Percentiles rank a stretch among this genome's conserved stretches.
phyloP scores from a whole-genome alignment of 1,140 invertebrate species.

The Cherax destructor region DNA sequence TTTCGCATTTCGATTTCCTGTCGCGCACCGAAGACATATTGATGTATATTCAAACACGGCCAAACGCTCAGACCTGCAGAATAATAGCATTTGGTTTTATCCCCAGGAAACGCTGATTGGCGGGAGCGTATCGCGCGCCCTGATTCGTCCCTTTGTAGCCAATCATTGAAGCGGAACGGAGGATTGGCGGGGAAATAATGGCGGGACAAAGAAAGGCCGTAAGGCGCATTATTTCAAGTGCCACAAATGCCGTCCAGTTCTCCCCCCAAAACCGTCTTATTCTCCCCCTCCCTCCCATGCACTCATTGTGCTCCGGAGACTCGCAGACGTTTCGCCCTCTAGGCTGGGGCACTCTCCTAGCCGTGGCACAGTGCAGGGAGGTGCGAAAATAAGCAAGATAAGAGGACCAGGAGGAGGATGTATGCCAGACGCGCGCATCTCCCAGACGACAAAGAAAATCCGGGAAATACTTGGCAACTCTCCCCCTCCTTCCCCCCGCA shows the following conservation, averaged over 20 bases:
- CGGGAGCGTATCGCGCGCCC: conserved; percentile 66
- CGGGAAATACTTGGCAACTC: conserved; percentile 45
- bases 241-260: conserved; percentile 28
- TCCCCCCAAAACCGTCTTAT: background rate
- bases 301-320: conserved; percentile 6
- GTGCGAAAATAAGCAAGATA: conserved; percentile 5
- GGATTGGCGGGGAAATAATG: conserved; percentile 71
- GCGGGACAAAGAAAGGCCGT: conserved; percentile 54
- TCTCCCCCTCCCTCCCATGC: background rate
- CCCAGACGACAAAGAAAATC: conserved; percentile 20
- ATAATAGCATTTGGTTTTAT: conserved; percentile 72
- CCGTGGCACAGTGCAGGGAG: background rate
- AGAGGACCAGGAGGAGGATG: conserved; percentile 8
- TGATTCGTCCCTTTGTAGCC: conserved; percentile 71
- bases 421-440: background rate
- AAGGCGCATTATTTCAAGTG: conserved; percentile 70
- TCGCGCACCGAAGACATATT: conserved; percentile 37
- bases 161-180: conserved; percentile 71
- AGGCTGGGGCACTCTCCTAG: background rate
- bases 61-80: conserved; percentile 70
- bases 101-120: conserved; percentile 69
- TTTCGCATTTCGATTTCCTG: conserved; percentile 57
- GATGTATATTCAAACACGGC: conserved; percentile 70
- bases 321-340: background rate
- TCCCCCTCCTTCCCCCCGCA: background rate